Evolutionary conservation across 2,888 invertebrate species (phyloP).

Genomic region (Apodemia mormo): DNA sequence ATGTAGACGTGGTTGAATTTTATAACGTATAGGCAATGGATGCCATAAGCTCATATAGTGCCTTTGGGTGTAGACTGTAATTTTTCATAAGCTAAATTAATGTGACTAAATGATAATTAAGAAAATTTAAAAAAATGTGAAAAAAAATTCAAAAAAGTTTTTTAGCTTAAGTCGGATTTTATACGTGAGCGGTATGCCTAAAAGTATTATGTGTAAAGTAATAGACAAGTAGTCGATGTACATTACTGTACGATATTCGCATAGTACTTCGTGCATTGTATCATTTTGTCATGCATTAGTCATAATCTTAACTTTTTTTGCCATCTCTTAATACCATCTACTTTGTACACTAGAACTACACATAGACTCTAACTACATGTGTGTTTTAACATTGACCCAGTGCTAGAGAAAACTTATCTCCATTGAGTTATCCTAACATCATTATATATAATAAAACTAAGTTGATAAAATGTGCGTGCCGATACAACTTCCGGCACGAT

Average conservation of each 20-base stretch:
- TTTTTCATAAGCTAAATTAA: slow-evolving; percentile 32
- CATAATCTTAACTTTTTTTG: slow-evolving; percentile 4
- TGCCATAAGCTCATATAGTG: slow-evolving; percentile 72
- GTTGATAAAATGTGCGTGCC: too few relatives aligned
- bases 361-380: background rate
- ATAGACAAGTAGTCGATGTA: slow-evolving; percentile 71
- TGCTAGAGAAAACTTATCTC: too few relatives aligned
- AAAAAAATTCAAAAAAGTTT: slow-evolving; percentile 34
- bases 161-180: slow-evolving; percentile 69
- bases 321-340: slow-evolving; percentile 5
- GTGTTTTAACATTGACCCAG: too few relatives aligned
- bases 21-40: slow-evolving; percentile 57
- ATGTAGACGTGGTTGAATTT: slow-evolving; percentile 48
- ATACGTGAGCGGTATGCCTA: slow-evolving; percentile 67
- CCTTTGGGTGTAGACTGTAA: slow-evolving; percentile 49
- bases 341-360: slow-evolving; percentile 2
- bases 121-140: background rate
- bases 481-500: too few relatives aligned
- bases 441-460: too few relatives aligned
- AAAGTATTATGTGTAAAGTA: slow-evolving; percentile 77
- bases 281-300: slow-evolving; percentile 58
- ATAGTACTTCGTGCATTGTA: slow-evolving; percentile 77
- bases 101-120: slow-evolving; percentile 10
- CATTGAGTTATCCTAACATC: too few relatives aligned
- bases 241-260: slow-evolving; percentile 76